Base-by-base conservation (phyloP, 2,113 vertebrate genomes). In the Boulengeromyrus knoepffleri region DNA sequence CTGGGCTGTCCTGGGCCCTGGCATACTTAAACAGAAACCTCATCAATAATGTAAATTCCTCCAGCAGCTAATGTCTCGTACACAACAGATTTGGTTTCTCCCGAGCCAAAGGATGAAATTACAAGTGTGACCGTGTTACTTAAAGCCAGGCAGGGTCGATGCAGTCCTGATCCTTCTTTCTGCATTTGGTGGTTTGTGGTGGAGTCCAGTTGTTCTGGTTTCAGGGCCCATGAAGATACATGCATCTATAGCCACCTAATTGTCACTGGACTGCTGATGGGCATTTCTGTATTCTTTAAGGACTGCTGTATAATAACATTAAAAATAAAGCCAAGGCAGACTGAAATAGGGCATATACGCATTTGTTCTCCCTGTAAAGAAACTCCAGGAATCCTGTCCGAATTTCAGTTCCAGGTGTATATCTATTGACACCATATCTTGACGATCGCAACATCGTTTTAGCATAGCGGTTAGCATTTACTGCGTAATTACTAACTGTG, bases 21-120 rank as follows among this genome's bases (percentile, higher is more conserved):
- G 90, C 93, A 94, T 92, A 93, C 92, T 93, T 94, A 92, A 93
- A 93, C 90, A 92, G 94, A 92, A 92, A 93, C 91, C 92, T 95
- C 95, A 96, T 96, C 94, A 96, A 96, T 96, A 94, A 96, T 96
- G 90, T 87, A 96, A 92, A 88, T 90, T 94, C 93, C 92, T 93
- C 91, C 92, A 92, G 92, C 91, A 91, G 89, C 85, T 88, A 42
- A 66, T 85, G 91, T 89, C 88, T 62, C 42, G 83, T 66, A 90
- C 83, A 91, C 87, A 56, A 24, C 77, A 86, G 46, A 83, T 89
- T 85, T n/a, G 50, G 87, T 90, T 90, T 90, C 90, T 90, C 70
- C n/a, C 21, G 21, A 50, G 70, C 46, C 21, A 42, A 13, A 83
- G 74, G 87, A 84, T 90, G 74, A 50, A 58, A 80, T 88, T 58